Conservation (phyloP, 1,140 invertebrate genomes). For the Leptinotarsa undecemlineata region DNA sequence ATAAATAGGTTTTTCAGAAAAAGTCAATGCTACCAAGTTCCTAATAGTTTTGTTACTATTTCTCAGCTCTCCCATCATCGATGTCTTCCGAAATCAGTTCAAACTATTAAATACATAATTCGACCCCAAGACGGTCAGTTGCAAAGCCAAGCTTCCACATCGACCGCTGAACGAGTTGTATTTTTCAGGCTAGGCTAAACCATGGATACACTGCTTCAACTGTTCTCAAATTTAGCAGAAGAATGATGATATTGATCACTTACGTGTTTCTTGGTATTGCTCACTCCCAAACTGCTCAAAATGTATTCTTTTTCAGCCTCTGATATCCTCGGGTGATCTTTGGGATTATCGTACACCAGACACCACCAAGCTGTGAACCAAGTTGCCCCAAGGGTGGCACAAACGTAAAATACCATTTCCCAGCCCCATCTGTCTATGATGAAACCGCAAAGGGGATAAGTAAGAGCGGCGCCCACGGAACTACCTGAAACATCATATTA, state of each 20-base stretch:
- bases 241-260: background rate
- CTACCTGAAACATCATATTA: slow-evolving; percentile 58
- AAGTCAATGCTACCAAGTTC: too few relatives aligned
- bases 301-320: slow-evolving; percentile 68
- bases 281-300: slow-evolving; percentile 58
- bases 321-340: slow-evolving; percentile 75
- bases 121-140: too few relatives aligned
- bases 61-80: too few relatives aligned
- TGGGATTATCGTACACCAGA: slow-evolving; percentile 70
- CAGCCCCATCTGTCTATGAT: slow-evolving; percentile 70
- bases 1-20: too few relatives aligned
- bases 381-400: slow-evolving; percentile 64
- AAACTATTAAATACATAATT: too few relatives aligned
- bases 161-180: too few relatives aligned
- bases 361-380: slow-evolving; percentile 72
- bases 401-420: slow-evolving; percentile 76
- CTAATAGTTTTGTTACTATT: too few relatives aligned
- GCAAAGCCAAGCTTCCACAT: too few relatives aligned
- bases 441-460: slow-evolving; percentile 70
- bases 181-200: too few relatives aligned
- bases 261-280: slow-evolving; percentile 55
- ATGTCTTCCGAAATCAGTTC: too few relatives aligned
- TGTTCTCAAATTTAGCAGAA: too few relatives aligned
- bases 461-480: slow-evolving; percentile 70
- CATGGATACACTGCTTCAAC: too few relatives aligned